A percentile compares a stretch with the other conserved stretches of the same genome.
These are phyloP conservation scores for Eumaeus atala DNA, from an alignment of 1,140 invertebrate genomes.

Conservation along the genomic window DNA sequence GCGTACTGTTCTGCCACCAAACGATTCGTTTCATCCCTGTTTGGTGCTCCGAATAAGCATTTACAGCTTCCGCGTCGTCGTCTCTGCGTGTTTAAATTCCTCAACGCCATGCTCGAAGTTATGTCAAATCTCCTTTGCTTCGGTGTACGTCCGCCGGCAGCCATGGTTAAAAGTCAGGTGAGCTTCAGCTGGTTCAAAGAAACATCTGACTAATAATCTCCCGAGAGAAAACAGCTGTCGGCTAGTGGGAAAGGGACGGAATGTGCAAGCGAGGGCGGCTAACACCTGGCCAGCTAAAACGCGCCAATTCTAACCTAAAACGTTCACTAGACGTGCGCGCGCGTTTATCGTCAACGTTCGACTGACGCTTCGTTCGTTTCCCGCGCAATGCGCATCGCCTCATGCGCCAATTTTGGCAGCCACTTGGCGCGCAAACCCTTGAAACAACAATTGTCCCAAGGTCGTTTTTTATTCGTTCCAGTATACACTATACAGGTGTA, in stretches of 20 bases:
- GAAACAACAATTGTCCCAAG: slow-evolving; percentile 62
- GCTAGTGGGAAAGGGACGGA: slow-evolving; percentile 45
- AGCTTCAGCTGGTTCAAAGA: slow-evolving; percentile 59
- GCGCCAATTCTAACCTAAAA: slow-evolving; percentile 71
- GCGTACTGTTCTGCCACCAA: slow-evolving; percentile 63
- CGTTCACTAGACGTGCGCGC: slow-evolving; percentile 48
- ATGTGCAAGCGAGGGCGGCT: slow-evolving; percentile 47
- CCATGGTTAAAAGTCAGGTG: slow-evolving; percentile 63
- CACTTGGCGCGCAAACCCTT: slow-evolving; percentile 65
- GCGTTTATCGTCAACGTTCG: slow-evolving; percentile 39
- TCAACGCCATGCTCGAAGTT: slow-evolving; percentile 47
- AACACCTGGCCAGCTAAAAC: slow-evolving; percentile 60
- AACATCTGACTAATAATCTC: slow-evolving; percentile 73
- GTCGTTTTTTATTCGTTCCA: slow-evolving; percentile 61
- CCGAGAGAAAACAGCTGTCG: slow-evolving; percentile 71
- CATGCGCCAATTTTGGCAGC: slow-evolving; percentile 61
- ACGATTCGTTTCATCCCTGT: slow-evolving; percentile 58
- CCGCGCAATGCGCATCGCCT: slow-evolving; percentile 57
- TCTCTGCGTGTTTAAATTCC: slow-evolving; percentile 48
- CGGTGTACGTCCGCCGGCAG: slow-evolving; percentile 59
- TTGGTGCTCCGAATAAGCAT: slow-evolving; percentile 60
- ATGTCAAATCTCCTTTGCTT: slow-evolving; percentile 63
- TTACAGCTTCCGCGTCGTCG: slow-evolving; percentile 63
- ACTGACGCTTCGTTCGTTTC: slow-evolving; percentile 58
- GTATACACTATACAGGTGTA: slow-evolving; percentile 68